phyloP scores from a whole-genome alignment of 2,797 vertebrate species.

The Kryptopterus vitreolus region DNA sequence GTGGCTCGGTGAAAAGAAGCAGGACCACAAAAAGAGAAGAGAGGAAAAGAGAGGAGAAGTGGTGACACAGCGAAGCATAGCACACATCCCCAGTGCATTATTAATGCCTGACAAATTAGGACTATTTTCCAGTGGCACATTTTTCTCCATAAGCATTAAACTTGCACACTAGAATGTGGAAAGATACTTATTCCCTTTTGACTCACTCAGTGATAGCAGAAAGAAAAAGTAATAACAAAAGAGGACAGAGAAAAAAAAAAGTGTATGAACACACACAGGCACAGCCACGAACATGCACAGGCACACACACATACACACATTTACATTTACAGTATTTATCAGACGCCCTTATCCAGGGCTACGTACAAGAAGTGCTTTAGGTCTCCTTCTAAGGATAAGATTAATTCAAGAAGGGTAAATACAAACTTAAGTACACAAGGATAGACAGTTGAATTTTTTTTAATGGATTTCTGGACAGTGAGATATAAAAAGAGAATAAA shows the following conservation, averaged over 20 bases:
- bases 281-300: conserved; percentile 56
- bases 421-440: too few species aligned
- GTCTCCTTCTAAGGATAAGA: too few species aligned
- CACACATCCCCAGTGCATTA: conserved; percentile 66
- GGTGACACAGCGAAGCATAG: conserved; percentile 19
- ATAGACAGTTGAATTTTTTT: too few species aligned
- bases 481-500: too few species aligned
- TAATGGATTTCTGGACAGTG: too few species aligned
- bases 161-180: conserved; percentile 43
- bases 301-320: background rate
- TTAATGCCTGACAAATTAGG: conserved; percentile 76
- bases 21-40: background rate
- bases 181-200: background rate
- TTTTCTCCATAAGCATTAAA: conserved; percentile 68
- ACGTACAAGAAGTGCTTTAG: too few species aligned
- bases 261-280: background rate
- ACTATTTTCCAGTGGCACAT: conserved; percentile 62
- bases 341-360: too few species aligned
- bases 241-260: background rate
- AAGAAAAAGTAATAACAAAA: conserved; percentile 1
- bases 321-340: too few species aligned
- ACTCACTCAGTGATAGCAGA: background rate
- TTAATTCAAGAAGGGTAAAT: too few species aligned
- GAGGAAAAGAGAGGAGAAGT: conserved; percentile 6
- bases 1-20: background rate